Evolutionary conservation across 2,797 vertebrate species (phyloP).

Genomic region (Periparus ater): DNA sequence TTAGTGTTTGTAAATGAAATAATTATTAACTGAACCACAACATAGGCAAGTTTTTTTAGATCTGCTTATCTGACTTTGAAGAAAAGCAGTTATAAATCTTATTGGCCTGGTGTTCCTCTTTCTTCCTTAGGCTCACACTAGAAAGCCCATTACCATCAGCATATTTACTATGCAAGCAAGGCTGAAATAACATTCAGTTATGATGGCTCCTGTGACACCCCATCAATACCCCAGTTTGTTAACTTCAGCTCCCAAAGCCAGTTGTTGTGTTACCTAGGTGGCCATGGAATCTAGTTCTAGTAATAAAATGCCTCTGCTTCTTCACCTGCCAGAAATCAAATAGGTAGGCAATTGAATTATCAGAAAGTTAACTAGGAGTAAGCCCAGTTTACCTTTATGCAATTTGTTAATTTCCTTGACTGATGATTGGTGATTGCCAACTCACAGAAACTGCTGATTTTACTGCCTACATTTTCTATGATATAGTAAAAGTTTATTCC

Average conservation of each 20-base stretch:
- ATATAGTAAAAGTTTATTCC: not conserved
- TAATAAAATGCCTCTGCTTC: not conserved
- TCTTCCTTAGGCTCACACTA: not conserved
- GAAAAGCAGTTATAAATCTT: not conserved
- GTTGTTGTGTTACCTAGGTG: not conserved
- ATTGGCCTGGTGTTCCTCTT: not conserved
- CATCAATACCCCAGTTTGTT: not conserved
- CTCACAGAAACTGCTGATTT: not conserved
- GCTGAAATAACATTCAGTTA: not conserved
- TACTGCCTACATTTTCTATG: not conserved
- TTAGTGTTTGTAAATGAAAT: not conserved
- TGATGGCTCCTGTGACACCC: not conserved
- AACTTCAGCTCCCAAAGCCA: not conserved
- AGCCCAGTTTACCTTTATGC: not conserved
- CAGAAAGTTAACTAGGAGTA: not conserved
- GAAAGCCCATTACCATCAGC: not conserved
- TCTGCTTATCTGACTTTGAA: not conserved
- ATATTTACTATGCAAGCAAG: not conserved
- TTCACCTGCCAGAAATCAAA: not conserved
- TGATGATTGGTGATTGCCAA: not conserved
- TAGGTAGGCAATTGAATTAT: not conserved
- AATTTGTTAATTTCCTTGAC: not conserved
- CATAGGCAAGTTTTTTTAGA: not conserved
- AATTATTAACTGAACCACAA: not conserved
- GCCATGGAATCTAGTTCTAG: not conserved